phyloP scores from a whole-genome alignment of 1,140 invertebrate species.

The Mercenaria mercenaria region DNA sequence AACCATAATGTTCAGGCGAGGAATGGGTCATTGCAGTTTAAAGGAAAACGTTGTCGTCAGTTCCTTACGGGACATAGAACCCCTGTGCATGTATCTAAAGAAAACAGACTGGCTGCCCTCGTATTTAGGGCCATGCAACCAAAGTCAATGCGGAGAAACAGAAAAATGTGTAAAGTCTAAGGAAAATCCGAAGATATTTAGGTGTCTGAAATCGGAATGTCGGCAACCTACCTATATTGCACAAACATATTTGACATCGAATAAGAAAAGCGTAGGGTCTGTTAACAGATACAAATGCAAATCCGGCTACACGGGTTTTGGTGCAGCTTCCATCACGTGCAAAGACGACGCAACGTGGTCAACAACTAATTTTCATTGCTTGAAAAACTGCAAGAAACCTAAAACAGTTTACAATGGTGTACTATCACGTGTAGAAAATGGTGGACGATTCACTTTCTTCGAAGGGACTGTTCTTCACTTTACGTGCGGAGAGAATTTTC shows the following conservation, averaged over 20 bases:
- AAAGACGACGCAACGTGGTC: not conserved
- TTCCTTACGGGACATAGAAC: not conserved
- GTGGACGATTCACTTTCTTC: no score
- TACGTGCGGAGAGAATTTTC: not conserved
- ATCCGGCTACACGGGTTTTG: not conserved
- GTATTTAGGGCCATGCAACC: not conserved
- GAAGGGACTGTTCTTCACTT: not conserved
- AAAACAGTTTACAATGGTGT: not conserved
- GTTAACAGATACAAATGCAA: not conserved
- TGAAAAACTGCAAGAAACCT: no score
- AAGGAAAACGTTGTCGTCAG: not conserved
- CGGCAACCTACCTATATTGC: not conserved
- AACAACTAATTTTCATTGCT: not conserved
- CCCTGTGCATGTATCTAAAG: not conserved
- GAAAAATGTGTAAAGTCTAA: not conserved
- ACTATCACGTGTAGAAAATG: not conserved
- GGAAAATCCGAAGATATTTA: not conserved
- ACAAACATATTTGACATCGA: not conserved
- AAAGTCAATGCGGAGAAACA: not conserved
- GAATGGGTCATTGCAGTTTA: not conserved
- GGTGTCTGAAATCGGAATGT: not conserved
- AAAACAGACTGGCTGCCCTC: not conserved
- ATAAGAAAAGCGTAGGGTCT: not conserved
- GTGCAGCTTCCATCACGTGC: not conserved
- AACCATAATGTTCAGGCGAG: not conserved